Evolutionary conservation across 2,113 vertebrate genomes (phyloP).

Genomic region (Grallaria varia): DNA sequence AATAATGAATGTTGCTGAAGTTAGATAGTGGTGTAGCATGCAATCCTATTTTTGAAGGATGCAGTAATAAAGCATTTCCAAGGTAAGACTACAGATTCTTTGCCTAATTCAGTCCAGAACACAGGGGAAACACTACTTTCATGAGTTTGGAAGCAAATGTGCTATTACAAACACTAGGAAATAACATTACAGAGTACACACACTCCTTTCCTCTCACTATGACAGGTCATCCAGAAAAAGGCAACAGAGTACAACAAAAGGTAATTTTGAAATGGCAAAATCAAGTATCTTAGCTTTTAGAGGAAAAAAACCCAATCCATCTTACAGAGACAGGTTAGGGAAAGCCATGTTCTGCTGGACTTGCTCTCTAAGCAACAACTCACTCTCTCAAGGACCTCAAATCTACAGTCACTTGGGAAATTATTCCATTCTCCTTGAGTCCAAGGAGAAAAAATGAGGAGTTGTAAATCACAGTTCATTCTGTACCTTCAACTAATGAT

Average conservation of each 20-base stretch:
- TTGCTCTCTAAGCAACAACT: neutral
- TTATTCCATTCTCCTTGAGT: neutral
- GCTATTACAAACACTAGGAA: neutral
- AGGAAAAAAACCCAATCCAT: rapidly evolving
- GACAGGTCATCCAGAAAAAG: neutral
- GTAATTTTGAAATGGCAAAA: neutral
- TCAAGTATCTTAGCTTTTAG: neutral
- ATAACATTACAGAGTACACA: rapidly evolving
- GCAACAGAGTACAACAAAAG: neutral
- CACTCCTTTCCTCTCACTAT: neutral
- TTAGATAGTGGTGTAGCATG: neutral
- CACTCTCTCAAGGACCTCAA: neutral
- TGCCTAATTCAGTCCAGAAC: neutral
- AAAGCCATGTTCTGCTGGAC: neutral
- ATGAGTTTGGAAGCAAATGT: neutral
- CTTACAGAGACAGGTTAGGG: neutral
- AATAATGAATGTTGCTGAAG: neutral
- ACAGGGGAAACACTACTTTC: neutral
- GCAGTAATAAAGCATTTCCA: neutral
- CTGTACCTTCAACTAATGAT: neutral
- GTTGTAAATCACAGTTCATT: neutral
- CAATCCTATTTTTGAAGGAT: neutral
- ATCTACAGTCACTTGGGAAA: neutral
- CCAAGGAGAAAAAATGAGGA: neutral
- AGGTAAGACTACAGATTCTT: neutral